A percentile compares a stretch with the other conserved stretches of the same genome.
phyloP scores from a whole-genome alignment of 2,797 vertebrate genomes.

The Macroramphosus scolopax region DNA sequence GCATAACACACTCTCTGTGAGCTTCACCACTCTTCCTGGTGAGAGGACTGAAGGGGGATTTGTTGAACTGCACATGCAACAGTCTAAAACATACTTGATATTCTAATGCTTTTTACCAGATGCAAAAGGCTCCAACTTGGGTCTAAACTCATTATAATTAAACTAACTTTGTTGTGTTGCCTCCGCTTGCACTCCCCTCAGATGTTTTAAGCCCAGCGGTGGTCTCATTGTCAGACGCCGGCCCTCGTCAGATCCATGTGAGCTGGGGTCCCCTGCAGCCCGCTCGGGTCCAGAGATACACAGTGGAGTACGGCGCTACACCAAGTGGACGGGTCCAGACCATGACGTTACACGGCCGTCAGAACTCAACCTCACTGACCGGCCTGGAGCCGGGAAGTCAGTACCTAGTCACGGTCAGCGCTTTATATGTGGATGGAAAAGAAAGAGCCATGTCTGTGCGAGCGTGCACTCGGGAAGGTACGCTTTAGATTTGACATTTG shows the following conservation, averaged over 20 bases:
- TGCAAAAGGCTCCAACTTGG: no score
- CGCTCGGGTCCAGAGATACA: conserved; percentile 69
- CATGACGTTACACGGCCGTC: conserved; percentile 63
- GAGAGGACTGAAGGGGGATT: conserved; percentile 31
- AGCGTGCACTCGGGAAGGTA: conserved; percentile 85
- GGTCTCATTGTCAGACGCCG: conserved; percentile 79
- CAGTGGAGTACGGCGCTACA: conserved; percentile 81
- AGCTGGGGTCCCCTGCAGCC: conserved; percentile 83
- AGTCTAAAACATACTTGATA: no score
- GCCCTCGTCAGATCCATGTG: conserved; percentile 78
- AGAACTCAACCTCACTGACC: conserved; percentile 77
- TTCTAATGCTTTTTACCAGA: no score
- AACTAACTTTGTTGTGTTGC: no score
- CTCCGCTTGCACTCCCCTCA: no score
- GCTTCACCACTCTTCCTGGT: conserved; percentile 73
- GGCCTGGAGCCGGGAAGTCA: conserved; percentile 78
- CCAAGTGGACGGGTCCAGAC: conserved; percentile 65
- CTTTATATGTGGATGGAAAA: conserved; percentile 77
- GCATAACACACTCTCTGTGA: conserved; percentile 49
- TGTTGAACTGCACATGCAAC: no score
- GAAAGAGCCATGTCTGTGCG: conserved; percentile 85
- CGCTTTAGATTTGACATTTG: no score
- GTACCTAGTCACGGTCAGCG: conserved; percentile 88
- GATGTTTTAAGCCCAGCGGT: conserved; percentile 76
- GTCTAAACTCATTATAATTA: no score